These are phyloP conservation scores for Macaca nemestrina DNA, from an alignment of 2,113 vertebrate genomes.

Conservation along the genomic window DNA sequence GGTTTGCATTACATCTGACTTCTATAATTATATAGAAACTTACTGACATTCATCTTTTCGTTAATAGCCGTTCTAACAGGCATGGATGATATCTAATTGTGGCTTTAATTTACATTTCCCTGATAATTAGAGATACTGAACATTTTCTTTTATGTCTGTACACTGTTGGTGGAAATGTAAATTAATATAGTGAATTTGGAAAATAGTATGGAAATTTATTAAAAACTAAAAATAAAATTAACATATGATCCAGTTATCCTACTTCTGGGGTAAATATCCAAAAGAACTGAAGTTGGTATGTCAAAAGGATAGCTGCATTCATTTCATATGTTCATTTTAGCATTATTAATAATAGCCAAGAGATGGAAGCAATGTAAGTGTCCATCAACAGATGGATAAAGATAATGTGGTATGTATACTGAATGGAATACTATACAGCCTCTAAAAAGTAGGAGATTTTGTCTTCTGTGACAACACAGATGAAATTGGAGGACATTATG, in stretches of 20 bases:
- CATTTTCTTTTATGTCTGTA: not conserved
- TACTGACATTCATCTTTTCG: not conserved
- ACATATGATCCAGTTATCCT: not conserved
- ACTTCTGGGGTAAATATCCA: not conserved
- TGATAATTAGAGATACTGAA: not conserved
- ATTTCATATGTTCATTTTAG: too few relatives aligned
- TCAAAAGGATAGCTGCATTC: not conserved
- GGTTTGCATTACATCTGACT: not conserved
- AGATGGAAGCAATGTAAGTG: not conserved
- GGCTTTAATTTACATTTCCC: not conserved
- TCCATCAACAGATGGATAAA: not conserved
- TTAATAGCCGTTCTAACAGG: not conserved
- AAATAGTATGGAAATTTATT: not conserved
- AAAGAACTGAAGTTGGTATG: not conserved
- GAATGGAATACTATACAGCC: not conserved
- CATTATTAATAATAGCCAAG: too few relatives aligned
- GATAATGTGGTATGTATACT: not conserved
- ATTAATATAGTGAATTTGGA: not conserved
- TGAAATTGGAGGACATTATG: not conserved
- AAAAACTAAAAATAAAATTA: not conserved
- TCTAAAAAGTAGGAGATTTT: not conserved
- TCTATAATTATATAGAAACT: not conserved
- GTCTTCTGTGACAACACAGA: not conserved
- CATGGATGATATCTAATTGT: not conserved
- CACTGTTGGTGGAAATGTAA: not conserved